These are phyloP conservation scores for Pontoporia blainvillei DNA, from an alignment of 2,113 vertebrate species.

Conservation along the genomic window DNA sequence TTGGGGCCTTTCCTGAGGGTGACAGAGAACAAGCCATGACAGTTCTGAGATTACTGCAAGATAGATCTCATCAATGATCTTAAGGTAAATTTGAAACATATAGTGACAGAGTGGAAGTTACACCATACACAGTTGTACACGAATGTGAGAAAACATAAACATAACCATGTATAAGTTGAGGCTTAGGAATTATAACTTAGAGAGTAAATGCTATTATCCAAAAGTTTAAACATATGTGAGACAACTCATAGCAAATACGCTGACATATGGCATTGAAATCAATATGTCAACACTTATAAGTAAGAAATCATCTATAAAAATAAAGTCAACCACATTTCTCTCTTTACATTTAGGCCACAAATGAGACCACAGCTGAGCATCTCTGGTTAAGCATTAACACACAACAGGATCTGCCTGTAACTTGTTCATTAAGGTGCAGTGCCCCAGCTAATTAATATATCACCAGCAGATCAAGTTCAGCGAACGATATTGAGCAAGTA, in stretches of 20 bases:
- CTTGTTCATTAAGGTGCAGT: slow-evolving; percentile 71
- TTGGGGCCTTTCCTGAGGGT: not conserved
- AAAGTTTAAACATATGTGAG: slow-evolving; percentile 63
- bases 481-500: slow-evolving; percentile 45
- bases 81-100: not conserved
- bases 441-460: slow-evolving; percentile 75
- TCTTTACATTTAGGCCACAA: slow-evolving; percentile 59
- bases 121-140: not conserved
- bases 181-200: not conserved
- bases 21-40: not conserved
- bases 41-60: slow-evolving; percentile 17
- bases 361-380: slow-evolving; percentile 70
- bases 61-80: not conserved
- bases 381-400: slow-evolving; percentile 83
- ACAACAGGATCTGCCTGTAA: slow-evolving; percentile 73
- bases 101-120: not conserved
- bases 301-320: slow-evolving; percentile 65
- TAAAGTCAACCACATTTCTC: not conserved
- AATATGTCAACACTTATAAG: slow-evolving; percentile 65
- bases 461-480: slow-evolving; percentile 46
- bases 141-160: not conserved
- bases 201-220: slow-evolving; percentile 49
- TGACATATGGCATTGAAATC: slow-evolving; percentile 62
- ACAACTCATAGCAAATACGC: slow-evolving; percentile 43
- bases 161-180: not conserved